phyloP scores from a whole-genome alignment of 2,113 vertebrate species.

The Datnioides undecimradiatus region DNA sequence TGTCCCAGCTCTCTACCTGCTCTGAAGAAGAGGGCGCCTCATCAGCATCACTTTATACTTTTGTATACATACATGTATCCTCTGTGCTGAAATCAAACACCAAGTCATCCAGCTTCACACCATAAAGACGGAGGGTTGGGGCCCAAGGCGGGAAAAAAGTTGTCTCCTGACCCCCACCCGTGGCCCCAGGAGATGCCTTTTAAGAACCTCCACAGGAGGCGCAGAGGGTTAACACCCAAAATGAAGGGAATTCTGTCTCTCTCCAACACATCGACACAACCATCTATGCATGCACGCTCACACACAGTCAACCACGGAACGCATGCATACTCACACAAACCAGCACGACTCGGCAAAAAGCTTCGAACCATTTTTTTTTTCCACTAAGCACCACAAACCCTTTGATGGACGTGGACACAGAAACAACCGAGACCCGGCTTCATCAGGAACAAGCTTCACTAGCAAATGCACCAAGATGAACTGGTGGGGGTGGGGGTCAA shows the following conservation, averaged over 20 bases:
- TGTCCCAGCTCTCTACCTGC: conserved; percentile 37
- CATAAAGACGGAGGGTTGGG: conserved; percentile 38
- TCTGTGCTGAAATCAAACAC: conserved; percentile 50
- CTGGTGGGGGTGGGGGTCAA: background rate
- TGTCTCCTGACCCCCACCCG: conserved; percentile 47
- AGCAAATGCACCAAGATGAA: conserved; percentile 4
- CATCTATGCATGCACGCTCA: conserved; percentile 53
- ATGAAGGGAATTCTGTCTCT: conserved; percentile 78
- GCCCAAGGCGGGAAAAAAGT: conserved; percentile 24
- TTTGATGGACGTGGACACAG: conserved; percentile 34
- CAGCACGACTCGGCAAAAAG: conserved; percentile 55
- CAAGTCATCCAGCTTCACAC: conserved; percentile 47
- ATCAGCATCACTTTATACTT: conserved; percentile 40
- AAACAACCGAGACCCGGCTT: conserved; percentile 27
- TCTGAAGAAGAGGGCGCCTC: conserved; percentile 38
- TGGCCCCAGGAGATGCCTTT: conserved; percentile 72
- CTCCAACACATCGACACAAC: conserved; percentile 56
- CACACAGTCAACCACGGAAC: conserved; percentile 40
- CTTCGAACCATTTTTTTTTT: conserved; percentile 46
- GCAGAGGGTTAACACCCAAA: conserved; percentile 78
- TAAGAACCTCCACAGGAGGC: conserved; percentile 88
- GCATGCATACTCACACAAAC: conserved; percentile 45
- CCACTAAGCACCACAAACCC: conserved; percentile 59
- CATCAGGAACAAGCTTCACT: conserved; percentile 2
- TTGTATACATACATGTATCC: conserved; percentile 29